These are phyloP conservation scores for Neofelis nebulosa DNA, from an alignment of 2,113 vertebrate species.

Conservation along the genomic window DNA sequence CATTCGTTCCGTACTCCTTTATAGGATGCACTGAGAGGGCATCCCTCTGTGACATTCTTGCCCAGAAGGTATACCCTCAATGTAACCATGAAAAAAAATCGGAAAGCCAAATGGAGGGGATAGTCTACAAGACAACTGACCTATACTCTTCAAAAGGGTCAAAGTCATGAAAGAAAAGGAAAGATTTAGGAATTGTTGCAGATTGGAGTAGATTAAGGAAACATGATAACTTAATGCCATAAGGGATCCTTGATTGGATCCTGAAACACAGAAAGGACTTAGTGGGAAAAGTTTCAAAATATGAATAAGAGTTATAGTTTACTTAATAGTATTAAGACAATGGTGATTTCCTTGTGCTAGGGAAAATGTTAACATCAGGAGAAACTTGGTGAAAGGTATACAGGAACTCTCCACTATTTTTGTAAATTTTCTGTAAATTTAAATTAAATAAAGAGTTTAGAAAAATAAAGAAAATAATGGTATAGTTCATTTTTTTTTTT, in stretches of 20 bases:
- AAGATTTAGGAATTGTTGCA: not conserved
- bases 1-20: not conserved
- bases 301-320: not conserved
- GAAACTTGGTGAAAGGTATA: not conserved
- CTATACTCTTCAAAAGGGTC: not conserved
- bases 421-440: not conserved
- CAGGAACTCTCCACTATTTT: not conserved
- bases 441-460: conserved; percentile 20
- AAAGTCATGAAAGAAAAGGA: not conserved
- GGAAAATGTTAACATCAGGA: not conserved
- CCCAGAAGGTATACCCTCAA: not conserved
- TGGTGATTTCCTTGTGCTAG: not conserved
- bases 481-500: not conserved
- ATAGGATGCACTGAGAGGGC: not conserved
- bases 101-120: not conserved
- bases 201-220: not conserved
- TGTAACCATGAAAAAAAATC: not conserved
- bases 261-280: not conserved
- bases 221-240: not conserved
- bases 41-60: not conserved
- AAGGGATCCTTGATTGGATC: not conserved
- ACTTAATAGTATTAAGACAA: not conserved
- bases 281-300: not conserved
- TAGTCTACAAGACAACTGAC: not conserved
- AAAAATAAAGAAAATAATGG: not conserved